Conservation (phyloP, 2,113 vertebrate species). For the Hippolais icterina region DNA sequence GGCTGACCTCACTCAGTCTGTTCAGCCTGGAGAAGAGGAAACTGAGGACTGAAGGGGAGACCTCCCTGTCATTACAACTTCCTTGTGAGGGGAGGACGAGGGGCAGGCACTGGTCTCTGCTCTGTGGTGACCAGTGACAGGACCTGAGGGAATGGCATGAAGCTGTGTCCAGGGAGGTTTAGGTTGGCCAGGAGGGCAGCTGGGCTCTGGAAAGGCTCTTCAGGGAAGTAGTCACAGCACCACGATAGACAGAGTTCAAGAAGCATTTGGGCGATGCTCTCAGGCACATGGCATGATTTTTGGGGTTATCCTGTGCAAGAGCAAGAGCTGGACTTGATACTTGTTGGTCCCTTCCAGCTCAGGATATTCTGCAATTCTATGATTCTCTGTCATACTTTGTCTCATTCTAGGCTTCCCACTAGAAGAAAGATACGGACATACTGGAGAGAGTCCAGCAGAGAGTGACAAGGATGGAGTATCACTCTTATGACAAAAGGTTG, state of each 20-base stretch:
- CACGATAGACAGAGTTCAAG: background rate
- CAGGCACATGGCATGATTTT: background rate
- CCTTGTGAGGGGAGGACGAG: background rate
- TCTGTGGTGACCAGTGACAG: background rate
- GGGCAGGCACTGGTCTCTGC: background rate
- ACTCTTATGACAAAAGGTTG: background rate
- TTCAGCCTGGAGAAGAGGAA: background rate
- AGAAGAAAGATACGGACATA: no score
- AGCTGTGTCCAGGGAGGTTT: background rate
- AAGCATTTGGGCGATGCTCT: background rate
- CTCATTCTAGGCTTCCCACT: background rate
- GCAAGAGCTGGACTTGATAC: background rate
- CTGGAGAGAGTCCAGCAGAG: background rate
- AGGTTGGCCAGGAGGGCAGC: fast-evolving
- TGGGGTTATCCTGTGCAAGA: background rate
- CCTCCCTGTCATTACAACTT: background rate
- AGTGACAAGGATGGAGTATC: background rate
- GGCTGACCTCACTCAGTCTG: background rate
- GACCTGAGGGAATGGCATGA: background rate
- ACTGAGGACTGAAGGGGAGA: background rate
- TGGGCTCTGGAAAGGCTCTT: background rate
- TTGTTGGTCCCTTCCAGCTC: background rate
- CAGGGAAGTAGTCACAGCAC: background rate
- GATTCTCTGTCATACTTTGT: background rate
- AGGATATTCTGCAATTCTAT: background rate